Base-by-base conservation (phyloP, 2,888 invertebrate genomes). In the Melinopterus prodromus region DNA sequence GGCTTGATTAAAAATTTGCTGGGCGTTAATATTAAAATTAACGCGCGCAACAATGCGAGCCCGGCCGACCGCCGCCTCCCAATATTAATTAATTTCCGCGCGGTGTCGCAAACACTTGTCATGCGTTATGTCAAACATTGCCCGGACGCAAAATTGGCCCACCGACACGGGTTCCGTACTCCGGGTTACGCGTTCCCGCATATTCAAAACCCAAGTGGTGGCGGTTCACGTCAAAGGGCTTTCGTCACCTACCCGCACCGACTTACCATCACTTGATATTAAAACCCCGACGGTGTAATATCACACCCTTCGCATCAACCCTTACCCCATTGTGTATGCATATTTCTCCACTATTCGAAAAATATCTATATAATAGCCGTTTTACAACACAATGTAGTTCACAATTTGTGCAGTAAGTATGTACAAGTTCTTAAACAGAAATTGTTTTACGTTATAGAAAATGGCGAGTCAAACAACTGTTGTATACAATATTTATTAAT, bases 1-100 rank as follows among this genome's bases (percentile, higher is more conserved):
- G 83, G 85, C 85, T 86, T 87, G 86, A 88, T 88, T 87, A 87
- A 87, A 87, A 87, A 87, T 86, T 86, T 87, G 86, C 84, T 83
- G 85, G 82, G 83, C 86, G 86, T 86, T 87, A 86, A 86, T 87
- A 88, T 87, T 86, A 86, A 86, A 87, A 87, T 87, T 86, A 87
- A 86, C 84, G 85, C 83, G 83, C 82, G 85, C 84, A 85, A 83
- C 86, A 84, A 82, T 83, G 84, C 85, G 83, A 84, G 83, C 77
- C 53, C 12, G 9, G 53, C 3, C 53, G 26, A 26, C 26, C 26
- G 26, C 53, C 53, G 70, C 82, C 84, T 80, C 79, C 81, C 82
- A 82, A 82, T 83, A 86, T 86, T 87, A 87, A 87, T 87, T 87
- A 87, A 87, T 87, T 87, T 86, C 84, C 84, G 84, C 82, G 84